Conservation (phyloP, 2,113 vertebrate species). For the Thinocorus orbignyianus region DNA sequence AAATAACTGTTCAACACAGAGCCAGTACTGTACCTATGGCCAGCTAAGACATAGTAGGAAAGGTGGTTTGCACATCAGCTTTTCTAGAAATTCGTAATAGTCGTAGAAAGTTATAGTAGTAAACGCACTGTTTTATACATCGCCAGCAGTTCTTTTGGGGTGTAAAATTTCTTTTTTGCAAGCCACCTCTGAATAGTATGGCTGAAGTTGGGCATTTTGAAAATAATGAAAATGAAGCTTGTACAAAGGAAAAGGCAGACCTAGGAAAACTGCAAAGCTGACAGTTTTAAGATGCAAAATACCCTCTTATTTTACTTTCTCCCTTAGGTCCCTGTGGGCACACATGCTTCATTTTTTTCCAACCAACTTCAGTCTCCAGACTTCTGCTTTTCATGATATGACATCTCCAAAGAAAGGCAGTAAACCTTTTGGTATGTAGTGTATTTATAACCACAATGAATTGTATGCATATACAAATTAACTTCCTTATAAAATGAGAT, state of each 20-base stretch:
- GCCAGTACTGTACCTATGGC: not conserved
- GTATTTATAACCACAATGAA: not conserved
- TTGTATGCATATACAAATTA: not conserved
- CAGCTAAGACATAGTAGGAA: not conserved
- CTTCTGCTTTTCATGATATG: not conserved
- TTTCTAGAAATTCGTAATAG: not conserved
- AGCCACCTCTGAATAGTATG: not conserved
- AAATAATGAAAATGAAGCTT: not conserved
- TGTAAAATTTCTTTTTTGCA: not conserved
- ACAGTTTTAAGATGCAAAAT: not conserved
- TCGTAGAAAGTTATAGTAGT: not conserved
- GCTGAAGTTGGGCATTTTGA: not conserved
- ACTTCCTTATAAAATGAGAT: not conserved
- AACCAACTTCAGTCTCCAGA: not conserved
- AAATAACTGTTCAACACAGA: not conserved
- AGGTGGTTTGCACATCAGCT: not conserved
- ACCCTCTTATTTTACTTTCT: not conserved
- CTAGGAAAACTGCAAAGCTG: not conserved
- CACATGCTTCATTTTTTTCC: not conserved
- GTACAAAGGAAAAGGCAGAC: not conserved
- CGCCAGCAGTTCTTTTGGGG: not conserved
- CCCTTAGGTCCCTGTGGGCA: not conserved
- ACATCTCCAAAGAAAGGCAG: not conserved
- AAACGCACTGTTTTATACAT: not conserved
- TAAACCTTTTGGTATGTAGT: not conserved